These are phyloP conservation scores for Recurvirostra avosetta DNA, from an alignment of 2,113 vertebrate species.

Conservation along the genomic window DNA sequence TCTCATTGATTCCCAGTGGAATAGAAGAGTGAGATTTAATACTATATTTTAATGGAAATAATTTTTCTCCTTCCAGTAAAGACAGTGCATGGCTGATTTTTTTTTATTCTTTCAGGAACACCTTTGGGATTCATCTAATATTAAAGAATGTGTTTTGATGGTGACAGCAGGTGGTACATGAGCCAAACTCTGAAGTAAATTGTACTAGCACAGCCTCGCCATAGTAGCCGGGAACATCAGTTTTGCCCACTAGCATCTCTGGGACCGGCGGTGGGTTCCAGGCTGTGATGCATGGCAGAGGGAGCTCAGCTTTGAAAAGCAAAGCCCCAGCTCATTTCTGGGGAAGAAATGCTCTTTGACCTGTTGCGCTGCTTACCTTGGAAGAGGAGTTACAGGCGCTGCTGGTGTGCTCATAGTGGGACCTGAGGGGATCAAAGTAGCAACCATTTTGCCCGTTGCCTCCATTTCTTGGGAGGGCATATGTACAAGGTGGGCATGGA, in stretches of 20 bases:
- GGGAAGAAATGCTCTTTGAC: neutral
- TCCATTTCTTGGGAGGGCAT: neutral
- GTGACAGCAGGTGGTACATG: neutral
- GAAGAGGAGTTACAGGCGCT: neutral
- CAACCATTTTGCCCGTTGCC: neutral
- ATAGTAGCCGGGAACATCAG: neutral
- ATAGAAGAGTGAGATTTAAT: neutral
- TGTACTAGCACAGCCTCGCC: neutral
- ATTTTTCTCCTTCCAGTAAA: neutral
- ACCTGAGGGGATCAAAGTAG: neutral
- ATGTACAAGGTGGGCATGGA: neutral
- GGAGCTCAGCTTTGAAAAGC: neutral
- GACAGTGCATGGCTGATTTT: neutral
- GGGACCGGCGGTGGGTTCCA: neutral
- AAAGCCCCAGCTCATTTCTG: neutral
- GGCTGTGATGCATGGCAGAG: neutral
- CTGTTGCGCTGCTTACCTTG: neutral
- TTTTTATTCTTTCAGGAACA: neutral
- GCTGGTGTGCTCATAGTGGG: neutral
- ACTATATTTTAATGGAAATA: neutral
- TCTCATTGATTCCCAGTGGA: neutral
- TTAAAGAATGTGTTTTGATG: neutral
- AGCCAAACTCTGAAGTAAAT: neutral
- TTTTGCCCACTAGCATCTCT: neutral
- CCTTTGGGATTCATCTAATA: neutral